Evolutionary conservation across 1,140 invertebrate species (phyloP).

Genomic region (Drosophila aff.): DNA sequence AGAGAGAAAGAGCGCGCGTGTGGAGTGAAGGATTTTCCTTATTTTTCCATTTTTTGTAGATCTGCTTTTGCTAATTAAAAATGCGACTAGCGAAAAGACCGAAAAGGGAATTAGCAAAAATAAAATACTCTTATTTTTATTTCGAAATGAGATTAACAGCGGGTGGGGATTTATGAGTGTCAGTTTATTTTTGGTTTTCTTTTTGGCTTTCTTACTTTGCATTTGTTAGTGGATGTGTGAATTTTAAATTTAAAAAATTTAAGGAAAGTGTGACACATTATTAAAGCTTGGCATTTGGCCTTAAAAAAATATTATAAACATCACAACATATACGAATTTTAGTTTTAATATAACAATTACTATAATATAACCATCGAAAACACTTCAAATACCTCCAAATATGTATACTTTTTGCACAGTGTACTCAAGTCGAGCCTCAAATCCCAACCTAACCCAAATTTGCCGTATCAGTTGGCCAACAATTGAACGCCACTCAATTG

Average conservation of each 20-base stretch:
- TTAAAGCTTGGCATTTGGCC: no score
- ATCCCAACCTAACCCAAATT: slow-evolving; percentile 31
- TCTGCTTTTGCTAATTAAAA: slow-evolving; percentile 22
- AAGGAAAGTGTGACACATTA: background rate
- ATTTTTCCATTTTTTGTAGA: background rate
- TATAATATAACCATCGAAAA: background rate
- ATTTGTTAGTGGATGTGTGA: background rate
- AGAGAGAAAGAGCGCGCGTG: no score
- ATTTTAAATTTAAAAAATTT: background rate
- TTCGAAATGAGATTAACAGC: background rate
- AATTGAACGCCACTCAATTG: slow-evolving; percentile 42
- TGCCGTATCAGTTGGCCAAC: slow-evolving; percentile 31
- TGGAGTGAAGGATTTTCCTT: background rate
- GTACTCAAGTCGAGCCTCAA: background rate
- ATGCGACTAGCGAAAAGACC: slow-evolving; percentile 2
- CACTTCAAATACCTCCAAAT: background rate
- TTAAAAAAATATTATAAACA: background rate
- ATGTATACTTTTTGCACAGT: background rate
- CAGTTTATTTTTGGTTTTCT: no score
- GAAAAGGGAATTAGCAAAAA: slow-evolving; percentile 3
- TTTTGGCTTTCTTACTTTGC: background rate
- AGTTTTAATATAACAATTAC: background rate
- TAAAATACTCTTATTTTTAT: slow-evolving; percentile 6
- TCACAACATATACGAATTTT: rapidly evolving
- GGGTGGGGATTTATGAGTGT: background rate